Base-by-base conservation (phyloP, 1,140 invertebrate genomes). In the Rhyzopertha dominica region DNA sequence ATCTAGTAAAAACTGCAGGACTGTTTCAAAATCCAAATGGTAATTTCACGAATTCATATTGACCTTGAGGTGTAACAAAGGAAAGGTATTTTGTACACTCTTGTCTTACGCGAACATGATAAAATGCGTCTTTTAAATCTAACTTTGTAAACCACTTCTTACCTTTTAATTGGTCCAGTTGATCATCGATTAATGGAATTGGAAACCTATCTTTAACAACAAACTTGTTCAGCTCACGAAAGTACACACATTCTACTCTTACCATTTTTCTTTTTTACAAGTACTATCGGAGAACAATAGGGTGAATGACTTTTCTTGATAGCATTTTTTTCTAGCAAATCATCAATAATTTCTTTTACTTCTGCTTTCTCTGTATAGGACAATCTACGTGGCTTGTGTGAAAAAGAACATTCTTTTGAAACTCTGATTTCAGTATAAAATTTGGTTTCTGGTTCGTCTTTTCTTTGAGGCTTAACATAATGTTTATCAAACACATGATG, bases 151-250 rank as follows among this genome's bases (percentile, higher is more conserved):
- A 67, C 41, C 38, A 62, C 13, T 17, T 49, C 8, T 53, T 54
- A 5, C 54, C 61, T 22, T 36, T 23, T 17, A 62, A 53, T 47
- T 47, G 64, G 72, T 45, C 75, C 46, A 43, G 68, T 51, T 16
- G 58, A 37, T 28, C 58, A 34, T 31, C 69, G 62, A 61, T 75
- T 58, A 36, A 0, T 8, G 51, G 47, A 4, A 39, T 5, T 3
- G 59, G 58, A 28, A 50, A 59, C 13, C 45, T 43, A 22, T 58
- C 52, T 25, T 57, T 59, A 13, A 49, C 49, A 7, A 54, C 59
- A 26, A 52, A 53, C 16, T 43, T 30, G 41, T 62, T 62, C 12
- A 61, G 36, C 1, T 49, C 49, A 1, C 60, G 17, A 24, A 57
- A 61, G 40, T 61, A 56, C 1, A 62, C 51, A 23, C 58, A 69